Base-by-base conservation (phyloP, 2,797 vertebrate species). In the Rhadinocentrus ornatus region DNA sequence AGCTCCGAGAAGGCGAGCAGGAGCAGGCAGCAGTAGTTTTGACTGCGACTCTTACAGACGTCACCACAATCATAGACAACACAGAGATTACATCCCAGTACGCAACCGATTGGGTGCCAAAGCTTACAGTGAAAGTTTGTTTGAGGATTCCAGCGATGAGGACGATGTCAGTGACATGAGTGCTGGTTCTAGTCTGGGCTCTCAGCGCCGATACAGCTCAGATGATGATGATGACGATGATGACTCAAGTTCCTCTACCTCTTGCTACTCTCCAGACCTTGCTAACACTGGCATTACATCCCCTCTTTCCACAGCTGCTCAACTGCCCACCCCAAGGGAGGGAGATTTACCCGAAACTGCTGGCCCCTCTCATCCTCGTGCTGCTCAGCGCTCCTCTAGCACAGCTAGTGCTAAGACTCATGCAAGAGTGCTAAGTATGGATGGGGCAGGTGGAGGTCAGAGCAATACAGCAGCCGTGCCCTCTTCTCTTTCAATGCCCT, bases 341-440 rank as follows among this genome's bases (percentile, higher is more conserved):
- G 93, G 69, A 71, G 95, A 90, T 58, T 85, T 69, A 78, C 71
- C 71, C 0, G 89, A 93, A 60, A 62, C 80, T 13, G 75, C 84
- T 22, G 94, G 93, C 54, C 91, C 92, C 31, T 91, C 95, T 15
- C 94, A 96, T 70, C 83, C 92, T 34, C 94, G 94, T 44, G 93
- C 94, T 39, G 95, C 96, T 69, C 96, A 96, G 86, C 93, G 96
- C 78, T 96, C 95, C 0, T 95, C 96, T 31, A 97, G 96, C 88
- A 95, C 96, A 0, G 96, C 96, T 20, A 96, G 96, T 53, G 96
- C 96, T 55, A 97, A 97, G 93, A 97, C 96, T 16, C 96, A 97
- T 0, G 96, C 96, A 2, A 91, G 96, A 48, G 96, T 97, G 82
- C 92, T 97, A 48, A 97, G 96, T 88, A 96, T 97, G 96, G 96